Conservation (phyloP, 2,113 vertebrate genomes). For the Hippotragus niger region DNA sequence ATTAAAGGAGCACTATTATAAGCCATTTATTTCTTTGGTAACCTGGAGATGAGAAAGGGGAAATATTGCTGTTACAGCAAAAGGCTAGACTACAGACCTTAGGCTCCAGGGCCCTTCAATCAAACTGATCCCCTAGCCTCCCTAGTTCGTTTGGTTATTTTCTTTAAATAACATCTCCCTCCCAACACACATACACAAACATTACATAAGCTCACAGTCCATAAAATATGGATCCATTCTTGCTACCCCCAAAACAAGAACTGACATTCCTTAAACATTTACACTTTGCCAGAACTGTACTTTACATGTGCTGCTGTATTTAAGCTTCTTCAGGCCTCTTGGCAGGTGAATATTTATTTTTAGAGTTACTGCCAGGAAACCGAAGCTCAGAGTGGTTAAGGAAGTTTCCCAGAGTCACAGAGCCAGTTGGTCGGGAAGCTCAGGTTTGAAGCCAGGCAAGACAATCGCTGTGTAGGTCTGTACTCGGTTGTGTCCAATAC, state of each 20-base stretch:
- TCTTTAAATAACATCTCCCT: neutral
- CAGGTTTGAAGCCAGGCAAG: neutral
- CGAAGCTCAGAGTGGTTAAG: neutral
- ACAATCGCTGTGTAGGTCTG: neutral
- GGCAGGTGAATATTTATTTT: too few relatives aligned
- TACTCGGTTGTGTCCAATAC: neutral
- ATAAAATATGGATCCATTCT: neutral
- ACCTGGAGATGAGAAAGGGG: neutral
- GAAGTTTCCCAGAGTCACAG: neutral
- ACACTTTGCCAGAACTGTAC: neutral
- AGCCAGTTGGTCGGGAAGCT: neutral
- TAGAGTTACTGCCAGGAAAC: neutral
- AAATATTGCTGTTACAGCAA: neutral
- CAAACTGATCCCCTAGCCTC: accelerated
- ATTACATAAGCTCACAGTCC: neutral
- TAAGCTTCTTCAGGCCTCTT: neutral
- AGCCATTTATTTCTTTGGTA: neutral
- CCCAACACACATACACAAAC: neutral
- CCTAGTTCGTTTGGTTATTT: neutral
- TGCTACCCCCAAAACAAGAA: neutral
- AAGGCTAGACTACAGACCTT: neutral
- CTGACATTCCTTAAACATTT: neutral
- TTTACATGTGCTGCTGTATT: neutral
- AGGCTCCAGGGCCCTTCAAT: accelerated
- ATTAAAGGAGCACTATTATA: neutral